Percentiles rank a stretch among this genome's conserved stretches.
Evolutionary conservation across 2,797 vertebrate genomes (phyloP).

Genomic region (Adelosebastes latens): DNA sequence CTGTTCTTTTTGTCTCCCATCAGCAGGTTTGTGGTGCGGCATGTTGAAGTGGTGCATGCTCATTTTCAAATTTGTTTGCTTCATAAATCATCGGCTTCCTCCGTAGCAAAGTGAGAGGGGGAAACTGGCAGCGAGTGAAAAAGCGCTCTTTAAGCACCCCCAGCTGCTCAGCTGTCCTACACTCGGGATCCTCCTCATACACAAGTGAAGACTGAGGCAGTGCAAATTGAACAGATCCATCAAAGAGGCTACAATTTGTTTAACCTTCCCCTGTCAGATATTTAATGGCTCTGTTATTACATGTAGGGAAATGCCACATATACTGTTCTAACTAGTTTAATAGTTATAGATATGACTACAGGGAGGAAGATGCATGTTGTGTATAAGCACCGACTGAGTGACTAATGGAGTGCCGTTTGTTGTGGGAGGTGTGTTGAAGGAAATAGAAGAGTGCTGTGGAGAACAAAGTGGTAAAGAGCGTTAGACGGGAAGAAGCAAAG

Average conservation of each 20-base stretch:
- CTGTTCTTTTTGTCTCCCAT: conserved; percentile 69
- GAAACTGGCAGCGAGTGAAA: conserved; percentile 71
- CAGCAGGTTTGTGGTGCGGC: conserved; percentile 80
- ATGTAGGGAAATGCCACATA: conserved; percentile 41
- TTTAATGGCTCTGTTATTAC: conserved; percentile 63
- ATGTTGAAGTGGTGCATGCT: conserved; percentile 67
- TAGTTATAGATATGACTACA: conserved; percentile 7
- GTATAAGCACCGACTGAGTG: conserved; percentile 13
- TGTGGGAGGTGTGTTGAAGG: conserved; percentile 31
- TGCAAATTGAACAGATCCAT: conserved; percentile 69
- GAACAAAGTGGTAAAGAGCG: conserved; percentile 40
- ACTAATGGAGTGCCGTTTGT: conserved; percentile 32
- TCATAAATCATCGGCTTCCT: conserved; percentile 76
- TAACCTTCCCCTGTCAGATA: conserved; percentile 55
- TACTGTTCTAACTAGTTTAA: conserved; percentile 30
- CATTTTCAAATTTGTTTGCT: conserved; percentile 78
- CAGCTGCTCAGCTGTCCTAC: conserved; percentile 67
- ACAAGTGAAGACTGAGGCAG: conserved; percentile 50
- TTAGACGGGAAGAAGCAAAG: conserved; percentile 41
- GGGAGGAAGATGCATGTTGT: conserved; percentile 23
- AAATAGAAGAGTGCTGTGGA: conserved; percentile 35
- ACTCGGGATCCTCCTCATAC: conserved; percentile 43
- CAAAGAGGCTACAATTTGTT: conserved; percentile 58
- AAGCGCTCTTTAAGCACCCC: conserved; percentile 67
- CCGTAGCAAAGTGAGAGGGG: conserved; percentile 33